Evolutionary conservation across 2,888 invertebrate genomes (phyloP).

Genomic region (Eulithis prunata): DNA sequence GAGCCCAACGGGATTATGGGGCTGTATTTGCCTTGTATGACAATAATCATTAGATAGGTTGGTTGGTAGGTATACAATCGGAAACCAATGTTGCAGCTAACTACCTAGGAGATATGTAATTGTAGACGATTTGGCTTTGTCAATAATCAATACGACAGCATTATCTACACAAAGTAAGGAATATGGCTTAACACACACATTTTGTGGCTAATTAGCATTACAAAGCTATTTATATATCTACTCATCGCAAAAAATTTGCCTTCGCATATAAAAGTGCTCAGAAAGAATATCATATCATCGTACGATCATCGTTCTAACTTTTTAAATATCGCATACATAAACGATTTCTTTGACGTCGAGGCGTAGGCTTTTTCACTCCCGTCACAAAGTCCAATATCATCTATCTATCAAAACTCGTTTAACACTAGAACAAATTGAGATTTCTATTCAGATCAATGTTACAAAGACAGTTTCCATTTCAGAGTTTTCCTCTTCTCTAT

Average conservation of each 20-base stretch:
- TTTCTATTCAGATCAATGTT: constrained; percentile 47
- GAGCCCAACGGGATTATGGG: constrained; percentile 42
- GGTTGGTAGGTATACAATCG: constrained; percentile 38
- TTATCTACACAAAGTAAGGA: constrained; percentile 42
- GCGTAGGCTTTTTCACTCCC: constrained; percentile 23
- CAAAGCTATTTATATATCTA: background rate
- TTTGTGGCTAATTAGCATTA: constrained; percentile 3
- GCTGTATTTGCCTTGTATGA: constrained; percentile 44
- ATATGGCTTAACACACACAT: constrained; percentile 51
- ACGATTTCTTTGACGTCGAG: constrained; percentile 9
- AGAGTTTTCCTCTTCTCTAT: constrained; percentile 39
- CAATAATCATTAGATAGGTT: constrained; percentile 46
- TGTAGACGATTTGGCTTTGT: constrained; percentile 41
- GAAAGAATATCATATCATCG: constrained; percentile 35
- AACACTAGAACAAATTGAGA: constrained; percentile 57
- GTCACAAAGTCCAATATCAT: constrained; percentile 56
- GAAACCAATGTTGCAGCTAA: constrained; percentile 30
- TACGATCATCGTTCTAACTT: constrained; percentile 43
- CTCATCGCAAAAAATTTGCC: background rate
- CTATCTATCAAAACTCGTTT: constrained; percentile 59
- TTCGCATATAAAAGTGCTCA: background rate
- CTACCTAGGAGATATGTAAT: constrained; percentile 6
- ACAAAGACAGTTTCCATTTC: constrained; percentile 46
- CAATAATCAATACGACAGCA: constrained; percentile 50
- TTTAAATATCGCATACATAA: constrained; percentile 25